Base-by-base conservation (phyloP, 1,140 invertebrate species). In the Hesperophylax magnus region DNA sequence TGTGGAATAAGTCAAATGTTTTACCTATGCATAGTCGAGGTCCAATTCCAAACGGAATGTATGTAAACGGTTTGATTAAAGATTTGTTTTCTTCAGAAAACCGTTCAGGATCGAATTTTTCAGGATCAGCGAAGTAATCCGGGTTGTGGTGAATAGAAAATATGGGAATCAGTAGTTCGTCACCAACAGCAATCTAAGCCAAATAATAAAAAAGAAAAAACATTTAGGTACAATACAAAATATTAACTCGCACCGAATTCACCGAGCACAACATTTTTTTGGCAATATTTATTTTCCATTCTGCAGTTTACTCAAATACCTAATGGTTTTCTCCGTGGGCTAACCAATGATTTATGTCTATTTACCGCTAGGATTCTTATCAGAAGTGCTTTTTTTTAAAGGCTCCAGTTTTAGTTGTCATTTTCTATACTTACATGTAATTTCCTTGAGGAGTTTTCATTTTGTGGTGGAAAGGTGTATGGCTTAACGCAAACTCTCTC, bases 1-100 rank as follows among this genome's bases (percentile, higher is more conserved):
- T 58, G 2, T 58, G 11, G 56, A 58, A 11, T 47, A 14, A 47
- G 14, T 47, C 1, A 47, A 47, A 47, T 47, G 9, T 47, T 14
- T 14, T 77, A 84, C 84, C 84, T 60, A 84, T 84, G 69, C 84
- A 84, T 65, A 83, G 88, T 81, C 91, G 84, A 4, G 90, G 91
- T 18, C 92, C 91, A 15, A 85, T 85, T 56, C 91, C 90, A 84
- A 92, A 92, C 3, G 91, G 90, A 65, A 91, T 81, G 82, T 87
- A 92, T 11, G 86, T 79, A 77, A 86, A 90, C 2, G 86, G 88
- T 24, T 86, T 84, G 27, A 86, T 81, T 8, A 78, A 84, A 7
- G 34, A 53, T 34, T 85, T 85, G 71, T 86, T 86, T 78, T 88
- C 86, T 20, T 84, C 85, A 9, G 84, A 82, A 78, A 88, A 91